These are phyloP conservation scores for Galaxea fascicularis DNA, from an alignment of 92 coral and sea anemone genomes.

Conservation along the genomic window DNA sequence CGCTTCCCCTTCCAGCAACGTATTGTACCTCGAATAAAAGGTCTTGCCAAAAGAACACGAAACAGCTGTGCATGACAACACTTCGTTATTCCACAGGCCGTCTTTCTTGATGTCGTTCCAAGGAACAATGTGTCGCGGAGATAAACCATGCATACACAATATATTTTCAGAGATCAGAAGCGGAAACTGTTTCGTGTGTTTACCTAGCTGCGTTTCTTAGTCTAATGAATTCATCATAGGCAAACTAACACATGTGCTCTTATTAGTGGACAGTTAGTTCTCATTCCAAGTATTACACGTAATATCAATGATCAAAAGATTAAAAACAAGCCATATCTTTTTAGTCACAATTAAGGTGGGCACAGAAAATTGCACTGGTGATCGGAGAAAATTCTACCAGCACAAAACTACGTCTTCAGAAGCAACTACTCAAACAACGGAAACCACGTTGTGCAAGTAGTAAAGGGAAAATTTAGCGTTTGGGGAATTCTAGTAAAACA, in stretches of 20 bases:
- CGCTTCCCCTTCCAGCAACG: too few species aligned
- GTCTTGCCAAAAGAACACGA: too few species aligned
- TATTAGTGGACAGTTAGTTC: constrained; percentile 24
- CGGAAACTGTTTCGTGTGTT: constrained; percentile 3
- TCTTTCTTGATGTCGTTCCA: too few species aligned
- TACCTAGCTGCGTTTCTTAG: constrained; percentile 21
- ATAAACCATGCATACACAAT: too few species aligned
- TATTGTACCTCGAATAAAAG: too few species aligned
- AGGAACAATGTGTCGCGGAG: too few species aligned
- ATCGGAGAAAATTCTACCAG: not conserved
- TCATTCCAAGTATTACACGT: constrained; percentile 38
- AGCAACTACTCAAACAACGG: too few species aligned
- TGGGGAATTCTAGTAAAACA: not conserved
- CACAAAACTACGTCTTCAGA: not conserved
- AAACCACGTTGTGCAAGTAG: not conserved
- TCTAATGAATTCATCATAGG: constrained; percentile 8
- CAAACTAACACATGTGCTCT: constrained; percentile 35
- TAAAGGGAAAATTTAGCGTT: not conserved
- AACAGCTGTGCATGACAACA: too few species aligned
- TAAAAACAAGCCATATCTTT: not conserved
- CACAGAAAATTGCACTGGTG: not conserved
- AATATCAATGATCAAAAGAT: not conserved
- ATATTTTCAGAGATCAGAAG: not conserved
- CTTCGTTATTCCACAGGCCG: too few species aligned
- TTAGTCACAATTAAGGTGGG: not conserved